Conservation (phyloP, 2,888 invertebrate species). For the Amblyjoppa proteus region DNA sequence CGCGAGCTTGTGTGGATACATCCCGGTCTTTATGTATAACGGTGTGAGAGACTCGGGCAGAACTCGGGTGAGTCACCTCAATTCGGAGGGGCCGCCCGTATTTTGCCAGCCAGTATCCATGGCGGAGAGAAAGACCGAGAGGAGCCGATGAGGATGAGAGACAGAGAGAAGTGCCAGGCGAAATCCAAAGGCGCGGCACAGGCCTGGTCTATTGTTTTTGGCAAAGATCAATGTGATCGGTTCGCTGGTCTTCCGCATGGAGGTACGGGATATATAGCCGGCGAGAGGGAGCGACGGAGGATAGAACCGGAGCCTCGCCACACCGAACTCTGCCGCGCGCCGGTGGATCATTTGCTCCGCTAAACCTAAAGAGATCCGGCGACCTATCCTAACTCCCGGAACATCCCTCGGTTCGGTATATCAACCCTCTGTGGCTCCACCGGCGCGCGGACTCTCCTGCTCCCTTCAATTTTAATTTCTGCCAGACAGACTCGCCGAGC, state of each 20-base stretch:
- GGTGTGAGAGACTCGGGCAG: background rate
- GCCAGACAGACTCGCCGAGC: conserved; percentile 49
- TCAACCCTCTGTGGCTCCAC: conserved; percentile 43
- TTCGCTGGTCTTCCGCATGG: conserved; percentile 79
- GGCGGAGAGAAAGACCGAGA: background rate
- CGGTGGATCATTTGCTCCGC: conserved; percentile 80
- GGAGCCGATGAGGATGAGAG: conserved; percentile 4
- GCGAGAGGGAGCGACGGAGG: conserved; percentile 19
- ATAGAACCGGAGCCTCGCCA: conserved; percentile 55
- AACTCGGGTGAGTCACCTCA: conserved; percentile 76
- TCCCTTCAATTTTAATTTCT: conserved; percentile 69
- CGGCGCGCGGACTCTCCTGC: conserved; percentile 19
- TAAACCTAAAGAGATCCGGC: conserved; percentile 79
- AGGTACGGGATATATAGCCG: conserved; percentile 60
- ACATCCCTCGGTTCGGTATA: conserved; percentile 61
- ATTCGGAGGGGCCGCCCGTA: conserved; percentile 73
- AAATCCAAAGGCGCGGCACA: conserved; percentile 77
- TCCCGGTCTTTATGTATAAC: conserved; percentile 12
- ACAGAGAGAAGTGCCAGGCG: conserved; percentile 48
- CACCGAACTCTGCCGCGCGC: conserved; percentile 60
- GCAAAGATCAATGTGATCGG: conserved; percentile 82
- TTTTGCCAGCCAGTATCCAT: conserved; percentile 73
- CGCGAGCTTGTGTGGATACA: conserved; percentile 8
- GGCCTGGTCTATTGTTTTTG: conserved; percentile 79
- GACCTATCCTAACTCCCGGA: conserved; percentile 71